Evolutionary conservation across 1,140 invertebrate species (phyloP), one percentile per base, ranked within the genome.

Genomic region (Marisa cornuarietis): DNA sequence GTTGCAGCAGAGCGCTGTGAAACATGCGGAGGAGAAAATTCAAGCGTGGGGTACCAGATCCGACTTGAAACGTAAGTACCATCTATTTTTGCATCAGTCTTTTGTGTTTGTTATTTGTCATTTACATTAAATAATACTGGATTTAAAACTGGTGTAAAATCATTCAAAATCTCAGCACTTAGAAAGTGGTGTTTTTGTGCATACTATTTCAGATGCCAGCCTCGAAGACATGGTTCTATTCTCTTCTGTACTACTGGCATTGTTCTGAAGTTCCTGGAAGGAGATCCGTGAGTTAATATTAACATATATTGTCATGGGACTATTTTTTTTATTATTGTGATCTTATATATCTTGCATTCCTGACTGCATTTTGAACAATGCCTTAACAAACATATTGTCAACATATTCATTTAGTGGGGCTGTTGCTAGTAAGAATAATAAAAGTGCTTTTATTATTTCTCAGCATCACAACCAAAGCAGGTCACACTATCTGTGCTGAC

Each of bases 201-300:
- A 75, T 78, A 78, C 68, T 22, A 42, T 83, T 83, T 26, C 84
- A 89, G 87, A n/a, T 83, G 84, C 14, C 77, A 88, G 92, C 97
- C 98, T 90, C 96, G 87, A 94, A 95, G 90, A 94, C 93, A 89
- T 94, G 96, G 93, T 91, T 95, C 63, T 94, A 95, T 71, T 90
- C 90, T 95, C 71, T 98, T 94, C 89, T 97, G 96, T 88, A 97
- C 96, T 0, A 95, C 95, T 65, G 96, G 95, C 69, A 93, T 90
- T 78, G 76, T 90, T 42, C 82, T 91, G 26, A 89, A 89, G 82
- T 87, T 86, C 71, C 78, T 91, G 3, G 87, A 88, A 73, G 81
- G 79, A 71, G 89, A 91, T 80, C 87, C 85, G 88, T 89, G 82
- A 94, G 69, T 83, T 58, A 58, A 11, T 58, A 14, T 14, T 58